These are phyloP conservation scores for Eufriesea mexicana DNA, from an alignment of 1,140 invertebrate genomes.

Conservation along the genomic window DNA sequence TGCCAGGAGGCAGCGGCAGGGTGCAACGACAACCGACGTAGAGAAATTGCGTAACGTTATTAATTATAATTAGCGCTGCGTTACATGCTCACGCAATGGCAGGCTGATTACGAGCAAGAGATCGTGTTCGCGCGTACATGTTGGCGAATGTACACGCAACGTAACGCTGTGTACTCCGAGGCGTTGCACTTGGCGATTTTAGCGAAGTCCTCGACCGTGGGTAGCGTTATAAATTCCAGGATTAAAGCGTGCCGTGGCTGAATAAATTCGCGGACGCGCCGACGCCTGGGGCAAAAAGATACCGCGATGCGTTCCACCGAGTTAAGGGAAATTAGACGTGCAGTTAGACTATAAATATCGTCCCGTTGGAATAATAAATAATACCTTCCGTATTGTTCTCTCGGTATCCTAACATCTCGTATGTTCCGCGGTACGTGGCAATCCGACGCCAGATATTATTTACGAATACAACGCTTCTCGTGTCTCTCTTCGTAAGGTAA, in stretches of 20 bases:
- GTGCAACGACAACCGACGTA: neutral
- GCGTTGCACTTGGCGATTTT: conserved; percentile 19
- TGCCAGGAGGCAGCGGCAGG: too few species aligned
- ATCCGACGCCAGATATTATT: too few species aligned
- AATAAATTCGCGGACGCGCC: conserved; percentile 14
- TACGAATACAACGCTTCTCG: too few species aligned
- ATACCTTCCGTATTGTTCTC: neutral
- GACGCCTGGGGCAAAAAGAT: neutral
- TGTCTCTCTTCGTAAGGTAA: too few species aligned
- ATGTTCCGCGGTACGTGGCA: too few species aligned
- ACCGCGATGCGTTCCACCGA: neutral
- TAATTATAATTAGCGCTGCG: conserved; percentile 69
- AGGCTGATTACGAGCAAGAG: conserved; percentile 57
- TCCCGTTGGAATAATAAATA: neutral
- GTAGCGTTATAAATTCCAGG: conserved; percentile 24
- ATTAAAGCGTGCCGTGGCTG: neutral
- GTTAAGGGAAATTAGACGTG: conserved; percentile 10
- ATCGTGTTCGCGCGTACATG: conserved; percentile 50
- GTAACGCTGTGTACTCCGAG: neutral
- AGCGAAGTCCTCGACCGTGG: conserved; percentile 53
- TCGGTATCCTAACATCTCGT: too few species aligned
- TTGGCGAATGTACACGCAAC: conserved; percentile 52
- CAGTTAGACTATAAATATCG: too few species aligned
- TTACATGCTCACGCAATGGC: conserved; percentile 52
- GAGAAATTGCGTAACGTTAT: conserved; percentile 62